A percentile compares a stretch with the other conserved stretches of the same genome.
phyloP scores from a whole-genome alignment of 2,797 vertebrate species.

The Chiropotes sagulatus region DNA sequence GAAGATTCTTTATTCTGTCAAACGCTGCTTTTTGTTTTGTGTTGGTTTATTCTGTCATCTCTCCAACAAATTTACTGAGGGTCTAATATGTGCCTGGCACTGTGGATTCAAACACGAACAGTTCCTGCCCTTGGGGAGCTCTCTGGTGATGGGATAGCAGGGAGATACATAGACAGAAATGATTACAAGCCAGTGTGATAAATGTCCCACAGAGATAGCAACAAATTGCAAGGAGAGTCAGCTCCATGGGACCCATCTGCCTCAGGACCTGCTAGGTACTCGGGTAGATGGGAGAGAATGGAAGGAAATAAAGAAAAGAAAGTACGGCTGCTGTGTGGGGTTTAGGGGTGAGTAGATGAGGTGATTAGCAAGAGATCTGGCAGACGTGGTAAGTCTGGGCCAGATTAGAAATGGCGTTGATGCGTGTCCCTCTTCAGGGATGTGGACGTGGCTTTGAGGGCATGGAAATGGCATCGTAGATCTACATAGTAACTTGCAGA shows the following conservation, averaged over 20 bases:
- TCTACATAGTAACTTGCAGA: neutral
- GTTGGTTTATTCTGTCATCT: neutral
- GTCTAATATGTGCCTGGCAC: neutral
- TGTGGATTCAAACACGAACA: neutral
- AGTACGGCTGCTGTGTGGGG: too few relatives aligned
- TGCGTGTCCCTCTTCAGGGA: accelerated
- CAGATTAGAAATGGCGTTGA: neutral
- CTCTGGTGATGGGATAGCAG: neutral
- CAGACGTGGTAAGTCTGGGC: neutral
- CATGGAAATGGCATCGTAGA: neutral
- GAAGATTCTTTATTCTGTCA: conserved; percentile 48
- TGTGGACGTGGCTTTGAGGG: neutral
- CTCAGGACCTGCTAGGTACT: neutral
- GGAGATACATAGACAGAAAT: neutral
- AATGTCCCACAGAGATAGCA: neutral
- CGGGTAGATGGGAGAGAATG: too few relatives aligned
- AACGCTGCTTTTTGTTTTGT: neutral
- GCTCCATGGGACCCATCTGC: neutral
- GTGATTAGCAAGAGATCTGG: neutral
- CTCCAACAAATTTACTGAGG: neutral
- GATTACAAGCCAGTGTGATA: accelerated
- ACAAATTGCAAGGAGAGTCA: accelerated
- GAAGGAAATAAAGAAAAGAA: neutral
- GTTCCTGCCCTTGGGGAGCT: neutral
- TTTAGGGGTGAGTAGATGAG: neutral